Percentiles rank a stretch among this genome's conserved stretches.
Evolutionary conservation across 1,140 invertebrate species (phyloP).

Genomic region (Augochlora pura): DNA sequence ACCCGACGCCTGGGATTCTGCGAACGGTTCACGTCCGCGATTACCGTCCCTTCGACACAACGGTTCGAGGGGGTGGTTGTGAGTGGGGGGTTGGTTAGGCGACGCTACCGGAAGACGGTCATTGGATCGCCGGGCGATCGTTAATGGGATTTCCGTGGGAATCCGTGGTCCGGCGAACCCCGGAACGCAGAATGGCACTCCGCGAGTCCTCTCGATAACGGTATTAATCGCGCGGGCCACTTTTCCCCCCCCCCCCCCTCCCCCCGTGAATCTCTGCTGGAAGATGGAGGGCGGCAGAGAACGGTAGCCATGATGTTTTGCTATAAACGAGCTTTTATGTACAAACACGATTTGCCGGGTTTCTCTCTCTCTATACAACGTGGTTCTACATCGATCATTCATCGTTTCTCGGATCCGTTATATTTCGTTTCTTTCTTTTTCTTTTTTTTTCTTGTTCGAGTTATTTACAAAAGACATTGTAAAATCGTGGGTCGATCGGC

Average conservation of each 20-base stretch:
- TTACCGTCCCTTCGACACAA: not conserved
- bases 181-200: too few species aligned
- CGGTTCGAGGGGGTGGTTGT: too few species aligned
- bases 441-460: slow-evolving; percentile 15
- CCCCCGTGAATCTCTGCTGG: too few species aligned
- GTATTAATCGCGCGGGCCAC: too few species aligned
- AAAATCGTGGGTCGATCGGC: slow-evolving; percentile 25
- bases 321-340: slow-evolving; percentile 67
- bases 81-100: not conserved
- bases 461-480: slow-evolving; percentile 59
- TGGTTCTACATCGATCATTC: slow-evolving; percentile 53
- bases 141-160: not conserved
- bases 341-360: slow-evolving; percentile 56
- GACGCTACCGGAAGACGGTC: not conserved
- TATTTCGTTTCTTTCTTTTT: not conserved
- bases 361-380: slow-evolving; percentile 58
- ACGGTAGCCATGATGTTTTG: slow-evolving; percentile 25
- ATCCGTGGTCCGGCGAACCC: not conserved
- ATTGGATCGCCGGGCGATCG: not conserved
- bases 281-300: too few species aligned
- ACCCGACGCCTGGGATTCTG: not conserved
- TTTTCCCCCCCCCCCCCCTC: too few species aligned
- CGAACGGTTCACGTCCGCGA: not conserved
- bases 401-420: slow-evolving; percentile 27
- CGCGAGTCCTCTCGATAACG: too few species aligned